Evolutionary conservation across 1,140 invertebrate species (phyloP).

Genomic region (Hypsibius dujardini): DNA sequence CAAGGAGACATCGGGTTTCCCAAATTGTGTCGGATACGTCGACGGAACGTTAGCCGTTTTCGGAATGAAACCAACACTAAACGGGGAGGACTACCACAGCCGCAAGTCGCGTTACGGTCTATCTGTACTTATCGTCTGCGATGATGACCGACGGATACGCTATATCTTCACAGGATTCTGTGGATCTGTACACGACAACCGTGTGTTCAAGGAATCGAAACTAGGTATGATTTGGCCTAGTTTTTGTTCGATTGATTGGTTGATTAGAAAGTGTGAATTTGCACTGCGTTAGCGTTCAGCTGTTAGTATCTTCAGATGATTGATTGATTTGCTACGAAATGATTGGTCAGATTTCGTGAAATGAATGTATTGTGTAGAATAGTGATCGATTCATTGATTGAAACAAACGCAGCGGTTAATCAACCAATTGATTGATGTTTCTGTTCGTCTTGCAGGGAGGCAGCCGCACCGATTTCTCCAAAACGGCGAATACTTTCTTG

Average conservation of each 20-base stretch:
- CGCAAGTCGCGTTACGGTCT: not conserved
- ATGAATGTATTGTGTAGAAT: no score
- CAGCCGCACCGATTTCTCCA: not conserved
- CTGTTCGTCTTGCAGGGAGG: no score
- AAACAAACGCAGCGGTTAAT: no score
- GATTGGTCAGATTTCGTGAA: no score
- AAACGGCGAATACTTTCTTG: not conserved
- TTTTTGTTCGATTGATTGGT: no score
- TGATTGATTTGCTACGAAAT: no score
- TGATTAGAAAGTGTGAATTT: no score
- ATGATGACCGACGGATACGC: not conserved
- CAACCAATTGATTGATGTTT: no score
- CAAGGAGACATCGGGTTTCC: not conserved
- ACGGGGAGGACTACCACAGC: constrained; percentile 4
- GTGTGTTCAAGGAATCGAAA: not conserved
- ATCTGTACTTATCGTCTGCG: not conserved
- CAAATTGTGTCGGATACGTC: not conserved
- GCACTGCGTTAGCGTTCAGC: no score
- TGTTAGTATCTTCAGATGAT: no score
- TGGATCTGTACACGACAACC: not conserved
- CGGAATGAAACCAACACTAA: not conserved
- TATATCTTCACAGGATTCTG: not conserved
- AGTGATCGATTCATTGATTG: no score
- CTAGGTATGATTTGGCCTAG: no score
- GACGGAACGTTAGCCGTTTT: not conserved